Evolutionary conservation across 1,140 invertebrate genomes (phyloP), one percentile per base, ranked within the genome.

Genomic region (Cydia splendana): DNA sequence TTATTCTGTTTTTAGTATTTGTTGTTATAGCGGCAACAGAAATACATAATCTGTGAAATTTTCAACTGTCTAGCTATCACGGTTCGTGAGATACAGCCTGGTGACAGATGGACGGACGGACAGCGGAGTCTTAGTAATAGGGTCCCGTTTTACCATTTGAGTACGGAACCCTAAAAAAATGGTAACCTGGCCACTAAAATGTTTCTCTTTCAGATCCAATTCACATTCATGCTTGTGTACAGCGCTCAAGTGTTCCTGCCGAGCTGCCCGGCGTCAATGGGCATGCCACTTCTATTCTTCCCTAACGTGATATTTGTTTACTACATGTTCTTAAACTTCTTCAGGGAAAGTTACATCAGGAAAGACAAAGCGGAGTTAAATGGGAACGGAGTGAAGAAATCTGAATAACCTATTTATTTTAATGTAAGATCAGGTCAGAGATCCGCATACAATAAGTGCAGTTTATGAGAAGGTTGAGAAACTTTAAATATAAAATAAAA

Each of bases 241-340:
- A 92, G 93, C 15, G 75, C 89, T 0, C 94, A 94, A 86, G 93
- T 93, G 10, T 86, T 95, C 65, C 78, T 94, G 73, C 94, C 95
- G 4, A 93, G 92, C 24, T 96, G 95, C 81, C 87, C 92, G 0
- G 94, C 94, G 9, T 94, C 93, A 2, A 92, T 86, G 78, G 93
- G 93, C 53, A 83, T 94, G 6, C 85, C 91, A 4, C 88, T 92
- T 9, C 81, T 96, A 10, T 94, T 95, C 89, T 91, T 96, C 78
- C 90, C 94, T 20, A 95, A 96, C 85, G 93, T 96, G 2, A 53
- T 93, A 57, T 85, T 95, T 69, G 94, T 96, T 75, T 96, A 96
- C 80, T 95, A 96, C 84, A 94, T 96, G 89, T 97, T 97, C 84
- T 95, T 95, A 78, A 93, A 96, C 74, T 96, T 96, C 88, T 96